phyloP scores from a whole-genome alignment of 2,113 vertebrate genomes.

The Apistogramma diplotaenia region DNA sequence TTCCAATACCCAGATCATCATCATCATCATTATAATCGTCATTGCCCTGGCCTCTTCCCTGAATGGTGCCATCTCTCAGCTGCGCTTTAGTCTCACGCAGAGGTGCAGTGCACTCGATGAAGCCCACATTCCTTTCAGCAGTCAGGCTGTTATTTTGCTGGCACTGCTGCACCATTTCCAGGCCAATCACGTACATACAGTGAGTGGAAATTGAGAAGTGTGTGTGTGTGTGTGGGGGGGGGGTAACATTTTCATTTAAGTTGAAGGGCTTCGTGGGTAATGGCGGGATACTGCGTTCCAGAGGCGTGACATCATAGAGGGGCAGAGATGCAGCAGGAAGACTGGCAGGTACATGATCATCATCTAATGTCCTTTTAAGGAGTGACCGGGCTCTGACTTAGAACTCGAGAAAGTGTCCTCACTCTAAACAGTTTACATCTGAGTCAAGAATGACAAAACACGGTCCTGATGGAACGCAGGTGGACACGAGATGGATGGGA shows the following conservation, averaged over 20 bases:
- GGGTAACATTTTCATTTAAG: not conserved
- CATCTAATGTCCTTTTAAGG: conserved; percentile 75
- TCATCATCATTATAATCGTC: not conserved
- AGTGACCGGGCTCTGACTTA: conserved; percentile 40
- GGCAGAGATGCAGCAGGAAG: conserved; percentile 20
- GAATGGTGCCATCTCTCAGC: conserved; percentile 43
- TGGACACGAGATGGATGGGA: conserved; percentile 2
- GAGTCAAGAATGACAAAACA: conserved; percentile 46
- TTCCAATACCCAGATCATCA: conserved; percentile 7
- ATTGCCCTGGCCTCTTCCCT: conserved; percentile 14
- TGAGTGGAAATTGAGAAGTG: not conserved
- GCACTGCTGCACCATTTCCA: not conserved
- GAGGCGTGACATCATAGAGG: conserved; percentile 46
- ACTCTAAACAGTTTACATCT: conserved; percentile 75
- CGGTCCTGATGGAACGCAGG: conserved; percentile 42
- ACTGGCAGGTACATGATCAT: conserved; percentile 42
- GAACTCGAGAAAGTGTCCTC: conserved; percentile 55
- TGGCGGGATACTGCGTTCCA: conserved; percentile 21
- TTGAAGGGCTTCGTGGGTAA: not conserved
- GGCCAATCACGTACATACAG: not conserved
- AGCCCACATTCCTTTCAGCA: conserved; percentile 25
- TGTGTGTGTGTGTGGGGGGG: not conserved
- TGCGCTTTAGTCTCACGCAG: conserved; percentile 16
- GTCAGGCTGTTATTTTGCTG: conserved; percentile 1
- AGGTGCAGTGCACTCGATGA: not conserved